These are phyloP conservation scores for Mus caroli DNA, from an alignment of 2,797 vertebrate genomes.

Conservation along the genomic window DNA sequence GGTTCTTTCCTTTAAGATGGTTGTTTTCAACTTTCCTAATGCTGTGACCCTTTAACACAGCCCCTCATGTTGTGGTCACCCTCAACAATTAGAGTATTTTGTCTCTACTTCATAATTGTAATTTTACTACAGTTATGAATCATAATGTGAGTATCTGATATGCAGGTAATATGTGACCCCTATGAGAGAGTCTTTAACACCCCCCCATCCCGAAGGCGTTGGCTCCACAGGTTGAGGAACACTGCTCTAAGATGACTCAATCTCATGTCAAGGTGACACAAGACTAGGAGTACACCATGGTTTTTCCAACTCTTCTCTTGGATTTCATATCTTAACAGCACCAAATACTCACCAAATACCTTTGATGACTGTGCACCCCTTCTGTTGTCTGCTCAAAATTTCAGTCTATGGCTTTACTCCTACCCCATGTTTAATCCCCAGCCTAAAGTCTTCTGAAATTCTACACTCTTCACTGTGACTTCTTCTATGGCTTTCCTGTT, in stretches of 20 bases:
- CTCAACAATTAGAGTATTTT: background rate
- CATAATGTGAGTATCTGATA: background rate
- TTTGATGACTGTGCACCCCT: background rate
- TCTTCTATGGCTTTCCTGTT: background rate
- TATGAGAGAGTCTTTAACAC: background rate
- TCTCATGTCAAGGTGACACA: background rate
- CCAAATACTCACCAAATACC: background rate
- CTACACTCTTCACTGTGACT: background rate
- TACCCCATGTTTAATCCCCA: background rate
- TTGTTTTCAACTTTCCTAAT: background rate
- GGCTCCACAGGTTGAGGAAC: background rate
- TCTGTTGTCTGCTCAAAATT: background rate
- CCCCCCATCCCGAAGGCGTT: rapidly evolving
- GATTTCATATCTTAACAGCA: background rate
- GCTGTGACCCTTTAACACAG: background rate
- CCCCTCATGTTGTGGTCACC: background rate
- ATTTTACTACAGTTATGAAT: background rate
- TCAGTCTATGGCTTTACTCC: background rate
- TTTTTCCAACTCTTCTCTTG: background rate
- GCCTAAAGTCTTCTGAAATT: background rate
- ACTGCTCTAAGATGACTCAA: background rate
- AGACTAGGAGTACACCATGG: background rate
- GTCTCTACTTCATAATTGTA: background rate
- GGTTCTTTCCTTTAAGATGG: background rate
- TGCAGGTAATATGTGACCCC: background rate